Evolutionary conservation across 2,888 invertebrate species (phyloP).

Genomic region (Drosophila paracracens): DNA sequence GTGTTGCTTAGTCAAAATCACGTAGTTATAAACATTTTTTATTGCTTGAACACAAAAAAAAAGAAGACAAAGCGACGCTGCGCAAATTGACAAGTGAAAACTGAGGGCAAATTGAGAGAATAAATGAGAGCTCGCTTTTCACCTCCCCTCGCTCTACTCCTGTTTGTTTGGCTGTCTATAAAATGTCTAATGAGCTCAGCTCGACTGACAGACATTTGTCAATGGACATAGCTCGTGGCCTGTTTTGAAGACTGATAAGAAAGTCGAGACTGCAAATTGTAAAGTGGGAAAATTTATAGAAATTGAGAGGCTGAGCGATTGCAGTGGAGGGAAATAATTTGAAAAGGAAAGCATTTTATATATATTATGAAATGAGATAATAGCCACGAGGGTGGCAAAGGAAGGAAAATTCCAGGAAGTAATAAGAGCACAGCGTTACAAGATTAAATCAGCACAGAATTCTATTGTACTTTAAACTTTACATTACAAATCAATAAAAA

Average conservation of each 20-base stretch:
- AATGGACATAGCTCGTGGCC: conserved; percentile 59
- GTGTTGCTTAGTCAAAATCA: conserved; percentile 78
- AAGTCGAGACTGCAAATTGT: conserved; percentile 23
- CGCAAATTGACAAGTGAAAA: conserved; percentile 67
- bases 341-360: conserved; percentile 36
- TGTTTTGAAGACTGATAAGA: conserved; percentile 59
- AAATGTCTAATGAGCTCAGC: conserved; percentile 76
- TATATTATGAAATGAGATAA: conserved; percentile 39
- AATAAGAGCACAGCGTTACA: conserved; percentile 4
- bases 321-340: conserved; percentile 21
- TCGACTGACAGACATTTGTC: conserved; percentile 75
- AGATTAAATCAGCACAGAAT: background rate
- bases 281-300: conserved; percentile 8
- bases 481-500: background rate
- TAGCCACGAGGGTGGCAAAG: conserved; percentile 6
- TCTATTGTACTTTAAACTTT: background rate
- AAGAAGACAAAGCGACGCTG: conserved; percentile 49
- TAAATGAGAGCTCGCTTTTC: conserved; percentile 13
- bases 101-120: conserved; percentile 36
- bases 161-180: conserved; percentile 38
- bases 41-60: conserved; percentile 43
- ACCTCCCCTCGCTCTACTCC: background rate
- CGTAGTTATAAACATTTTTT: conserved; percentile 76
- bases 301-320: conserved; percentile 2
- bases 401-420: background rate